Conservation (phyloP, 1,140 invertebrate genomes). For the Drosophila kepulauana region DNA sequence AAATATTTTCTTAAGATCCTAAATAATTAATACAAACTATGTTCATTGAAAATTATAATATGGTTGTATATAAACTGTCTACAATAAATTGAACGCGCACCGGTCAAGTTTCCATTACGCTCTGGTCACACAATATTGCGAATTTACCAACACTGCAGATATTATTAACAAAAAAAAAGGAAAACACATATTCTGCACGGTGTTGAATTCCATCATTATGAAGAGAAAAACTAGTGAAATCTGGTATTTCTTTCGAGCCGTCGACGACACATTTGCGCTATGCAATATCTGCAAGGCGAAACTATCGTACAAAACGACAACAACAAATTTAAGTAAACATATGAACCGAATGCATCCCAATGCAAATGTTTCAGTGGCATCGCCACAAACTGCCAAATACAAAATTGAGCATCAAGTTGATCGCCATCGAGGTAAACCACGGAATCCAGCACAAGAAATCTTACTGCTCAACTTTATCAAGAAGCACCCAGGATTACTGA, state of each 20-base stretch:
- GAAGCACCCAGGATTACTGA: slow-evolving; percentile 60
- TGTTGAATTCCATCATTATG: slow-evolving; percentile 48
- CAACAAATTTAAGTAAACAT: slow-evolving; percentile 71
- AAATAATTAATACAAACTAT: no score
- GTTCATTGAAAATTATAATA: no score
- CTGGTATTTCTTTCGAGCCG: slow-evolving; percentile 68
- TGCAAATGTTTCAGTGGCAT: slow-evolving; percentile 30
- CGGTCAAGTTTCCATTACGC: not conserved
- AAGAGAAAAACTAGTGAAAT: slow-evolving; percentile 72
- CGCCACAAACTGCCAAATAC: slow-evolving; percentile 47
- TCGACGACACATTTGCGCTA: slow-evolving; percentile 67
- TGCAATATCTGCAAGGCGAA: slow-evolving; percentile 75
- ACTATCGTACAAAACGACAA: slow-evolving; percentile 71
- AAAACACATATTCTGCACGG: slow-evolving; percentile 15
- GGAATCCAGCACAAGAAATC: slow-evolving; percentile 60
- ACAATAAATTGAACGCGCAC: not conserved
- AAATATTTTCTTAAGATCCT: no score
- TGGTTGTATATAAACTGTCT: not conserved
- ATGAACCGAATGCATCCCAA: slow-evolving; percentile 75
- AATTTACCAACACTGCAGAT: slow-evolving; percentile 29
- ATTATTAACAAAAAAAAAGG: slow-evolving; percentile 28
- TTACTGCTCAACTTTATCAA: slow-evolving; percentile 68
- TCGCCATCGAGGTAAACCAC: slow-evolving; percentile 61
- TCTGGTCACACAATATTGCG: not conserved
- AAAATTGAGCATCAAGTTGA: slow-evolving; percentile 49